Base-by-base conservation (phyloP, 2,888 invertebrate genomes). In the Julus scandinavius region DNA sequence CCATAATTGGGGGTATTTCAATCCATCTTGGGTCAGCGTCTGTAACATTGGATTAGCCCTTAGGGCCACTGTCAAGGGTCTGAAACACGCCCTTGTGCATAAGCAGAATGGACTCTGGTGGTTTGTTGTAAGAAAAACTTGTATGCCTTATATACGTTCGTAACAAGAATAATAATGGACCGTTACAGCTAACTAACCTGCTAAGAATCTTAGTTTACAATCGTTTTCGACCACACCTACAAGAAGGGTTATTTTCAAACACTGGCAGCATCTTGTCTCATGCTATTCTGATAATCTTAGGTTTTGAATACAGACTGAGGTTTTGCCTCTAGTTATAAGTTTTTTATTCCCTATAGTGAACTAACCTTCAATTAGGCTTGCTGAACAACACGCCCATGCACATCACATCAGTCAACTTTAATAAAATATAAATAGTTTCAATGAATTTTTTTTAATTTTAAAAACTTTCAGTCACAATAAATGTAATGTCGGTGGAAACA, bases 151-250 rank as follows among this genome's bases (percentile, higher is more conserved):
- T n/a, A n/a, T n/a, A 4, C 20, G 29, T 29, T 20, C 72, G 17
- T 63, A 63, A 20, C 63, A n/a, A 29, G 72, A 72, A 72, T 72
- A 72, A n/a, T 29, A 72, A 29, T 72, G 29, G 72, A 29, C 72
- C 72, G 72, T 72, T 72, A 72, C 20, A 72, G 63, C n/a, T 72
- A 5, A 9, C 72, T 4, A 6, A 72, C 29, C 9, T 72, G 45
- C n/a, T 72, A 29, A 72, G 72, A 29, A 72, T 13, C 72, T 29
- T 72, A 1, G 29, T 13, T 72, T 63, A 7, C 63, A 63, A 63
- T n/a, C 63, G 6, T n/a, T 63, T n/a, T 63, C 63, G 29, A n/a
- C 72, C 72, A 72, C 72, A 72, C 29, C 72, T 72, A 72, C 72
- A 11, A 29, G 29, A 72, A 72, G 72, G 72, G 72, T 72, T 72